Conservation (phyloP, 2,113 vertebrate species). For the Eurystomus gularis region DNA sequence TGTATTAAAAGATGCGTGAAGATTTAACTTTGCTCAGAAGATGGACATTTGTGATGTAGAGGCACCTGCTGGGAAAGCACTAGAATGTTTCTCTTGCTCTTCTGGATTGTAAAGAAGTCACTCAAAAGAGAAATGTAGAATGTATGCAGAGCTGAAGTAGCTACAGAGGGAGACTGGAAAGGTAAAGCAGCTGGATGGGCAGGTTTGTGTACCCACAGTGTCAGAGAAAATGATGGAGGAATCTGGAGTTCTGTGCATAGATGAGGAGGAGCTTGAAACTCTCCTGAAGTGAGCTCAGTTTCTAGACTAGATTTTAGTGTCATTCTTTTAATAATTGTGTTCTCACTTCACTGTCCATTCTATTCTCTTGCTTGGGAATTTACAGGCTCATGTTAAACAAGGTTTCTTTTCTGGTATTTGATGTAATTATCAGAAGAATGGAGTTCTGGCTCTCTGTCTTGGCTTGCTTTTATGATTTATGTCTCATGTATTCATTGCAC, state of each 20-base stretch:
- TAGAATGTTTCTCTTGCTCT: neutral
- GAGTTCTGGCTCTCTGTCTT: neutral
- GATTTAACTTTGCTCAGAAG: neutral
- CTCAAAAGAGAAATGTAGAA: neutral
- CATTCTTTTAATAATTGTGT: neutral
- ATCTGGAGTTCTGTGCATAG: neutral
- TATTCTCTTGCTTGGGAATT: neutral
- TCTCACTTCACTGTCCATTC: neutral
- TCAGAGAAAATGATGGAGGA: neutral
- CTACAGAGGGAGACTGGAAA: neutral
- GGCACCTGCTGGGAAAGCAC: neutral
- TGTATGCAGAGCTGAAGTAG: neutral
- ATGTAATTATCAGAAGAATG: neutral
- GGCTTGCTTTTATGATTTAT: neutral
- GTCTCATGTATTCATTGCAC: neutral
- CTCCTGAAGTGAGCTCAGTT: neutral
- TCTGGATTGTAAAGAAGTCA: neutral
- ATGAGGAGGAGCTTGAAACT: neutral
- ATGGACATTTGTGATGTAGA: neutral
- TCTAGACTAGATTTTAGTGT: neutral
- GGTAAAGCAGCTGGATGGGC: neutral
- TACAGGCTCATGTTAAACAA: neutral
- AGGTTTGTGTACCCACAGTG: neutral
- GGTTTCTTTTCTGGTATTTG: neutral
- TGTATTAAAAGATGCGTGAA: neutral